Base-by-base conservation (phyloP, 2,888 invertebrate species). In the Tuta absoluta region DNA sequence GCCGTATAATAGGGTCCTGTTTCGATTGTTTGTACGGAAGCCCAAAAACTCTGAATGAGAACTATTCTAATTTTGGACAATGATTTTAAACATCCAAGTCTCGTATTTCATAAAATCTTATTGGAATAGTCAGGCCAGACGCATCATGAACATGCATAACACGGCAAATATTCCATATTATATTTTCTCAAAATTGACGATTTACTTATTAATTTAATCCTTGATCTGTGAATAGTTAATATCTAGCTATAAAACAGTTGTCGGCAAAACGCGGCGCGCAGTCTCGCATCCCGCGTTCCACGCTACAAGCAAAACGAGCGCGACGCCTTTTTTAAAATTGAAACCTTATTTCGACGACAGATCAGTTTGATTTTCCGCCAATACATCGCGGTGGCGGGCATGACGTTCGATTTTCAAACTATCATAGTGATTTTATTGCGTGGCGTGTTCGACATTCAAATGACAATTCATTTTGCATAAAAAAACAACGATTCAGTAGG, bases 191-290 rank as follows among this genome's bases (percentile, higher is more conserved):
- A 23, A 23, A 53, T 3, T 14, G 7, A 21, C 14, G 51, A 23
- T 3, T 53, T 53, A 24, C 14, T 21, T 53, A 24, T 23, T 21
- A 11, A 53, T 12, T 53, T 24, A 2, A 24, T 53, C 51, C 51
- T 53, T 53, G 51, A 53, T 53, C 51, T 24, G 23, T 23, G 23
- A 23, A 23, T 19, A 21, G 19, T 19, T 51, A 53, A 53, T 53
- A 10, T 23, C 51, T 23, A 14, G 24, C 51, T 53, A 23, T 53
- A 23, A 53, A 23, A 53, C 51, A 5, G 23, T 24, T 23, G 23
- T 2, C 60, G 19, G 23, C 14, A 37, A 17, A 45, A 24, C 24
- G n/a, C 48, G 21, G 14, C 17, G 37, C 24, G 24, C 49, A 49
- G 21, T 33, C 28, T 45, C 7, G 45, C 11, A 11, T 45, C 11